Conservation (phyloP, 2,113 vertebrate genomes). For the Podarcis raffonei region DNA sequence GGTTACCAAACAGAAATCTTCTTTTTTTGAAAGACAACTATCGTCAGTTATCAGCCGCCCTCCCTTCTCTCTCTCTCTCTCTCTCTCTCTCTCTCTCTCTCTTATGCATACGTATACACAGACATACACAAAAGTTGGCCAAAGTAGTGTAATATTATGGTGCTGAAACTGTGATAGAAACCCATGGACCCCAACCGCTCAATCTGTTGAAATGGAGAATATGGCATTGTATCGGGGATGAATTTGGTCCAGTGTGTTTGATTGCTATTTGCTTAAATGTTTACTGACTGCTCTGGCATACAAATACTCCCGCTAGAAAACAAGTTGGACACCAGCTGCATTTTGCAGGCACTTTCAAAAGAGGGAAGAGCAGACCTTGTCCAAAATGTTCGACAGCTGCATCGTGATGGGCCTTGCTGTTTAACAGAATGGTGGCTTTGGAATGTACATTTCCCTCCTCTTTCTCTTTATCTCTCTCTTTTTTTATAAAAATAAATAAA, state of each 20-base stretch:
- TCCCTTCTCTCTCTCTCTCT: too few species aligned
- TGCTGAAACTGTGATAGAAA: background rate
- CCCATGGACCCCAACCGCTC: background rate
- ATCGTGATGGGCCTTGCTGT: conserved; percentile 24
- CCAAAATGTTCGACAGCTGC: conserved; percentile 57
- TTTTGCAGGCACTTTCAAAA: conserved; percentile 36
- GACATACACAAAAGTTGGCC: background rate
- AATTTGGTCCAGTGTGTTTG: background rate
- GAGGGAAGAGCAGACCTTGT: conserved; percentile 42
- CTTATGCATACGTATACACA: too few species aligned
- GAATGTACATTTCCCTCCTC: background rate
- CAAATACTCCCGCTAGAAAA: conserved; percentile 53
- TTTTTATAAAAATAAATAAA: conserved; percentile 20
- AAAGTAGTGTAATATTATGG: background rate
- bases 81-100: too few species aligned
- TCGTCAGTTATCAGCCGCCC: background rate
- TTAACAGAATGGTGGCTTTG: conserved; percentile 35
- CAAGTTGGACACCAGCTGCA: conserved; percentile 52
- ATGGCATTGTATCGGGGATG: background rate
- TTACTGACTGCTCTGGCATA: conserved; percentile 4
- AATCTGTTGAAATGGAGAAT: background rate
- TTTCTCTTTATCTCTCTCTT: background rate
- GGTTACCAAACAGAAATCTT: conserved; percentile 18
- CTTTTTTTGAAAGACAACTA: background rate
- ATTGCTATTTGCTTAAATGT: conserved; percentile 27